Evolutionary conservation across 2,888 invertebrate species (phyloP), one percentile per base, ranked within the genome.

Genomic region (Eupithecia vulgata): DNA sequence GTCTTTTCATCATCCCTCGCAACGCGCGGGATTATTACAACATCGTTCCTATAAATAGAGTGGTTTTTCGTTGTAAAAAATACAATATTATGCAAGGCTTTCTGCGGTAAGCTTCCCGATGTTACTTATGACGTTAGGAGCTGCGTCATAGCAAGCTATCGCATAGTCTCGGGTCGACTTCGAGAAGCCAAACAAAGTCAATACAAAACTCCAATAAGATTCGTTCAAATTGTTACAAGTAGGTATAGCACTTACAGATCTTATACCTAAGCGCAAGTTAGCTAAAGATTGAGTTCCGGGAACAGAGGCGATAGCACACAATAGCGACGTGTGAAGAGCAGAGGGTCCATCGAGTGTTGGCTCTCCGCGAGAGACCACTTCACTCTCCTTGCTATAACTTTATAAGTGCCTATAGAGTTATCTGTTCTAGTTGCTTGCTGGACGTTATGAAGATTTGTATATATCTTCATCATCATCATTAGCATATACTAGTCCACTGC

Each of bases 311-410:
- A 59, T 17, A 57, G 72, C 52, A 78, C 73, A 80, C 77, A 77
- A 78, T 75, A 69, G 77, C 71, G 69, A 70, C 75, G 75, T 75
- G 75, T 73, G 75, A 70, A 75, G 65, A 68, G 68, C 59, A 77
- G 84, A 89, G 89, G 84, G 85, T 82, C 84, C 82, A 90, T 90
- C 87, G 82, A 93, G 92, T 88, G 88, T 88, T 87, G 84, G 89
- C 84, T 85, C 93, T 93, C 80, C 85, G 92, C 88, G 90, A 88
- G 80, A 90, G 90, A 83, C 87, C 86, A 87, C 80, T 85, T 72
- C 85, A 91, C 90, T 85, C 87, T 45, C 59, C 71, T 67, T 75
- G 40, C 61, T 74, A 71, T 86, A 69, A 64, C 69, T 69, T 71
- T 65, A 34, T 37, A n/a, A 52, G 65, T 37, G 37, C 7, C 40